Conservation (phyloP, 1,140 invertebrate genomes). For the Plutomurus gul region DNA sequence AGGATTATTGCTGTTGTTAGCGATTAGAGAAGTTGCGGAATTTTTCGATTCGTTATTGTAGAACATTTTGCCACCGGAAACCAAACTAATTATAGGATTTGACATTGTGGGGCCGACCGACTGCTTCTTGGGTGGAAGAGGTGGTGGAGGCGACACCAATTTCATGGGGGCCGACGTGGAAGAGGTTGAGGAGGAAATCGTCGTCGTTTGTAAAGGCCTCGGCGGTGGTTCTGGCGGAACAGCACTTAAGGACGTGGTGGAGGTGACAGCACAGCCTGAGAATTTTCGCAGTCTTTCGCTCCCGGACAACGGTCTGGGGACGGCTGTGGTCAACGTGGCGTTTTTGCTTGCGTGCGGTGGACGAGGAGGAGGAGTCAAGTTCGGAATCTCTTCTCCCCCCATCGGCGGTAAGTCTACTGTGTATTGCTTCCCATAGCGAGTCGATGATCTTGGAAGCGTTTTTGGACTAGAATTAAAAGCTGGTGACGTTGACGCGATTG, state of each 20-base stretch:
- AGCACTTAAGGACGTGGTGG: conserved; percentile 57
- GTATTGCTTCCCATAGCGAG: conserved; percentile 32
- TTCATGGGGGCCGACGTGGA: background rate
- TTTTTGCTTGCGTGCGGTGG: conserved; percentile 42
- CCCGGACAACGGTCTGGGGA: conserved; percentile 49
- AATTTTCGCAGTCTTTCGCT: conserved; percentile 33
- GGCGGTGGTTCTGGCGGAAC: conserved; percentile 73
- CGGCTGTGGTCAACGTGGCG: conserved; percentile 40
- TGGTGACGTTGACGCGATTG: conserved; percentile 38
- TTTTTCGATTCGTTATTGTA: background rate
- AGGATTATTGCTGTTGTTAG: background rate
- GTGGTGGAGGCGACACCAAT: conserved; percentile 65
- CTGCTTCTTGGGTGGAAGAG: conserved; percentile 81
- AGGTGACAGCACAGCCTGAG: conserved; percentile 34
- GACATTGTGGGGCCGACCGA: conserved; percentile 38
- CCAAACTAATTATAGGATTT: conserved; percentile 29
- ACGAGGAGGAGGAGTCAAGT: conserved; percentile 53
- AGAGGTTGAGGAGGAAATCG: background rate
- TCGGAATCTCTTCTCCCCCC: conserved; percentile 43
- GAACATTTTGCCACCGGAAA: background rate
- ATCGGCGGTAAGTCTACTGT: conserved; percentile 41
- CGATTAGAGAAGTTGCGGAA: background rate
- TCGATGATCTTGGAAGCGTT: conserved; percentile 44
- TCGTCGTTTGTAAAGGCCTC: conserved; percentile 65
- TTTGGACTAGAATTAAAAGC: conserved; percentile 45